These are phyloP conservation scores for Sycobia sp. DNA, from an alignment of 1,140 invertebrate species.

Conservation along the genomic window DNA sequence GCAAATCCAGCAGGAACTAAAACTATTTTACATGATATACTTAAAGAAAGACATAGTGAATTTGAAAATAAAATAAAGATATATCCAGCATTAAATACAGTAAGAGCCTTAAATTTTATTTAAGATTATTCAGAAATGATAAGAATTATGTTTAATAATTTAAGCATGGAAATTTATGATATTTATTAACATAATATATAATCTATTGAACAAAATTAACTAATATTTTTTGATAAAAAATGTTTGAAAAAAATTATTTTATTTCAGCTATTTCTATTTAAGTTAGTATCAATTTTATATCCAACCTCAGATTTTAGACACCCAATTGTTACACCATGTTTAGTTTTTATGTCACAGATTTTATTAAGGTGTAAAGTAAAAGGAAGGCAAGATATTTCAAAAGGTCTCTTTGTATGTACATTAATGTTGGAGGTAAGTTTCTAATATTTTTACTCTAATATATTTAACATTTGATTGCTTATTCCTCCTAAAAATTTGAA, in stretches of 20 bases:
- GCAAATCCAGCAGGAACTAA: constrained; percentile 71
- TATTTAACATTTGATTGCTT: not conserved
- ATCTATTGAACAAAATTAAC: not conserved
- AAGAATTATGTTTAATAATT: not conserved
- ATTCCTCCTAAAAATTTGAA: not conserved
- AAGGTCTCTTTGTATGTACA: constrained; percentile 78
- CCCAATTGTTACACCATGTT: constrained; percentile 80
- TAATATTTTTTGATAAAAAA: too few species aligned
- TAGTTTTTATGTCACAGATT: constrained; percentile 84
- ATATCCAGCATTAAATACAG: constrained; percentile 74
- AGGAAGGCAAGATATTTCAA: constrained; percentile 70
- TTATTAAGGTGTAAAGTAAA: constrained; percentile 69
- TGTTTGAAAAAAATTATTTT: constrained; percentile 24
- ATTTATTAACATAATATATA: not conserved
- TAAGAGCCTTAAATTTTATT: constrained; percentile 40
- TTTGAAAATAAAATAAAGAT: constrained; percentile 68
- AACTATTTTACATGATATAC: constrained; percentile 68
- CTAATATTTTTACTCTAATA: not conserved
- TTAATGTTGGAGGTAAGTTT: constrained; percentile 73
- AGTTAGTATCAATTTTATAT: constrained; percentile 77
- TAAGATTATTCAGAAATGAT: too few species aligned
- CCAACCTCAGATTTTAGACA: constrained; percentile 89
- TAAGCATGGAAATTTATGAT: not conserved
- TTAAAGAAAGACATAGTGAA: constrained; percentile 75
- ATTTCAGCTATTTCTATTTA: constrained; percentile 77